Evolutionary conservation across 37 sponge, comb jelly and placozoan genomes (phyloP).

Genomic region (Trichoplax adhaerens): DNA sequence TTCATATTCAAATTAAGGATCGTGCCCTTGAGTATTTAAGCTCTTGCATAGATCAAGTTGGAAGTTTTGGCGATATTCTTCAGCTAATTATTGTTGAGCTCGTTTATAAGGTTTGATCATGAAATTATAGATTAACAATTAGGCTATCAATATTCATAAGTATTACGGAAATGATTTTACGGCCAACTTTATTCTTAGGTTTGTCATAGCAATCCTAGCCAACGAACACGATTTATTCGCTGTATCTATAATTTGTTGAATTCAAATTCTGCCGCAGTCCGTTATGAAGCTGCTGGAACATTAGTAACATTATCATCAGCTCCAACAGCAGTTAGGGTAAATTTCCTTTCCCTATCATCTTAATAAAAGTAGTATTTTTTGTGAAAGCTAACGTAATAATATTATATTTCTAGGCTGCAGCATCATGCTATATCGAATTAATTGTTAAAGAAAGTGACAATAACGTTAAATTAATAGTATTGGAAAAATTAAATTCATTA

Average conservation of each 20-base stretch:
- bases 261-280: slow-evolving; percentile 71
- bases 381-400: too few relatives aligned
- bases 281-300: slow-evolving; percentile 96
- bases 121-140: neutral
- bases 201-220: slow-evolving; percentile 74
- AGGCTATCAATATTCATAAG: neutral
- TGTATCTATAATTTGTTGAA: slow-evolving; percentile 91
- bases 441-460: slow-evolving; percentile 98
- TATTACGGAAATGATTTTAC: neutral
- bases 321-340: slow-evolving; percentile 89
- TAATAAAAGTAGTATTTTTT: too few relatives aligned
- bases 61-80: slow-evolving; percentile 80
- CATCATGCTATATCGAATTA: slow-evolving; percentile 92
- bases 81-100: slow-evolving; percentile 99
- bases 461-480: slow-evolving; percentile 94
- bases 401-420: slow-evolving; percentile 52
- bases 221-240: slow-evolving; percentile 84
- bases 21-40: slow-evolving; percentile 87
- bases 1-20: slow-evolving; percentile 19
- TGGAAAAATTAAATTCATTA: slow-evolving; percentile 68
- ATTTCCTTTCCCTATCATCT: neutral
- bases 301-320: slow-evolving; percentile 90
- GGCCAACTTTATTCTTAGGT: slow-evolving; percentile 26
- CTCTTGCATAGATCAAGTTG: slow-evolving; percentile 88
- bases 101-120: slow-evolving; percentile 73